Percentiles rank a stretch among this genome's conserved stretches.
These are phyloP conservation scores for Haliclona indistincta DNA, from an alignment of 37 sponge, comb jelly and placozoan species.

Conservation along the genomic window DNA sequence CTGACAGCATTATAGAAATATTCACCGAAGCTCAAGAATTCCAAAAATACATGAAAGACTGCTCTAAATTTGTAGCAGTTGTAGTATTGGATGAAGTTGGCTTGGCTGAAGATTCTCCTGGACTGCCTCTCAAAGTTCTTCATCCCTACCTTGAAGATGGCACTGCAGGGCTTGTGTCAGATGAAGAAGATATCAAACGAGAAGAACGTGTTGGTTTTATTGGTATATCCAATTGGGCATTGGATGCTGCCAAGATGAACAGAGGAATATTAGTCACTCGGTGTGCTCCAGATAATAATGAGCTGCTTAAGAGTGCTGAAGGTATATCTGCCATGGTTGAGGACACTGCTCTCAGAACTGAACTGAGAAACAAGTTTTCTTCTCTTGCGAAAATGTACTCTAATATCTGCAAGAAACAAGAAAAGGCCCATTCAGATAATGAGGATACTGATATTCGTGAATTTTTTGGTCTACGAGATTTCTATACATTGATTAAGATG, in stretches of 20 bases:
- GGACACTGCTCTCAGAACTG: slow-evolving; percentile 23
- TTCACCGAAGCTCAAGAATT: slow-evolving; percentile 28
- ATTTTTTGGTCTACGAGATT: slow-evolving; percentile 94
- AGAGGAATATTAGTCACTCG: slow-evolving; percentile 91
- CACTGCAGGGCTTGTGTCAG: slow-evolving; percentile 34
- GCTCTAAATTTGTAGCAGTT: slow-evolving; percentile 29
- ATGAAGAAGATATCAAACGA: background rate
- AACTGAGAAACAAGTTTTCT: slow-evolving; percentile 42
- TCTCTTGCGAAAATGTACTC: slow-evolving; percentile 73
- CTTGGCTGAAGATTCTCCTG: slow-evolving; percentile 76
- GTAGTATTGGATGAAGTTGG: slow-evolving; percentile 81
- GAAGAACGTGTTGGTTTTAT: slow-evolving; percentile 32
- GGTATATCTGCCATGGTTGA: slow-evolving; percentile 63
- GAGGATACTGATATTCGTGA: slow-evolving; percentile 50
- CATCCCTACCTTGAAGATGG: slow-evolving; percentile 80
- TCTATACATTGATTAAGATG: slow-evolving; percentile 96
- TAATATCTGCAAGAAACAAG: slow-evolving; percentile 25
- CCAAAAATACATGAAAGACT: slow-evolving; percentile 13
- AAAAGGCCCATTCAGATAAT: slow-evolving; percentile 74
- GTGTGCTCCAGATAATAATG: slow-evolving; percentile 69
- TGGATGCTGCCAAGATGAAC: slow-evolving; percentile 99
- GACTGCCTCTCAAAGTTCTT: slow-evolving; percentile 70
- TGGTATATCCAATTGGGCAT: slow-evolving; percentile 98
- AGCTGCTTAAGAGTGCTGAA: slow-evolving; percentile 77
- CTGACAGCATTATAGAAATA: slow-evolving; percentile 31